Conservation (phyloP, 2,797 vertebrate species). For the Thalassophryne amazonica region DNA sequence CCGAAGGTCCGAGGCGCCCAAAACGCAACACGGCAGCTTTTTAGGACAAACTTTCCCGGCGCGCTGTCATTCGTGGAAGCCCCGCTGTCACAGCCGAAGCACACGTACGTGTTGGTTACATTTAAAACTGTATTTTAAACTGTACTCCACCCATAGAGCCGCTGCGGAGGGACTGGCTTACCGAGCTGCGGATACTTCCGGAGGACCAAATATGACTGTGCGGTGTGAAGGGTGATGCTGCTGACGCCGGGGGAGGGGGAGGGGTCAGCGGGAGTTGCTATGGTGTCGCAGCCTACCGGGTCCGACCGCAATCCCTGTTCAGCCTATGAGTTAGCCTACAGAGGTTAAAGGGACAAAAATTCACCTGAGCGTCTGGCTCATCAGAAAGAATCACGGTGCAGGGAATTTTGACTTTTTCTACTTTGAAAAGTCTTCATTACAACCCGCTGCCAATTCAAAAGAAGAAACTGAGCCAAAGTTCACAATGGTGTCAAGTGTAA, state of each 20-base stretch:
- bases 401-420: no score
- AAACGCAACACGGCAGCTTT: conserved; percentile 50
- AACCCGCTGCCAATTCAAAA: no score
- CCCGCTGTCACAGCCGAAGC: conserved; percentile 29
- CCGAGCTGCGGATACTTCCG: conserved; percentile 83
- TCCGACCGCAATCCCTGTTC: conserved; percentile 73
- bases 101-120: conserved; percentile 51
- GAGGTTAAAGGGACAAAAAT: no score
- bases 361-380: no score
- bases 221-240: conserved; percentile 79
- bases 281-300: conserved; percentile 81
- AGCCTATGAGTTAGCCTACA: conserved; percentile 70
- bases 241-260: conserved; percentile 72
- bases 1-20: conserved; percentile 79
- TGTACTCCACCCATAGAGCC: conserved; percentile 76
- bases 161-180: conserved; percentile 82
- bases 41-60: conserved; percentile 67
- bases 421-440: no score
- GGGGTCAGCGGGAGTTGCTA: conserved; percentile 78
- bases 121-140: conserved; percentile 76
- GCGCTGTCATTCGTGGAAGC: conserved; percentile 29
- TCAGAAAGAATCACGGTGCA: no score
- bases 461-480: no score
- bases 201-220: conserved; percentile 88
- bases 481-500: no score